Conservation (phyloP, 2,797 vertebrate species). For the Spinibarbus caldwelli region DNA sequence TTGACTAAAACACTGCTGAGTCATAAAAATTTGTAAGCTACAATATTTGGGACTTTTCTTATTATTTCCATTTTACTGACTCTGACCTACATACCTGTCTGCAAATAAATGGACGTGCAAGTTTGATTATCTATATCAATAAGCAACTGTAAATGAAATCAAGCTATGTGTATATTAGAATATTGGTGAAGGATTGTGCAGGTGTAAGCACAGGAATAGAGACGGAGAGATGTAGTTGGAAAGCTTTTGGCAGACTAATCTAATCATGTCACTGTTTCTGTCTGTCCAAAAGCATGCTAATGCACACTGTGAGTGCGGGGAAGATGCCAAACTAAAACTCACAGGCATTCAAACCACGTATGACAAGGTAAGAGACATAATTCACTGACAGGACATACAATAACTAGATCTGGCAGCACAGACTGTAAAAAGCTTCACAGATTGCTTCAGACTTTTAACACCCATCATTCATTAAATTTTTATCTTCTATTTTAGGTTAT, state of each 20-base stretch:
- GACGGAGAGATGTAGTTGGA: not conserved
- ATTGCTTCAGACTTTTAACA: not conserved
- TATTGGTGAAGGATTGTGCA: not conserved
- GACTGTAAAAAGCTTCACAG: not conserved
- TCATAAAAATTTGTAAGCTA: not conserved
- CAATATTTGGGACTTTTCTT: constrained; percentile 1
- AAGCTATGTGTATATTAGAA: not conserved
- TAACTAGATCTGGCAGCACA: not conserved
- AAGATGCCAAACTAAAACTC: constrained; percentile 69
- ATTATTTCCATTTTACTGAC: not conserved
- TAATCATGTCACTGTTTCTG: constrained; percentile 3
- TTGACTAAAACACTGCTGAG: constrained; percentile 5
- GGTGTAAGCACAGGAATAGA: not conserved
- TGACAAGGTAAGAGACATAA: constrained; percentile 68
- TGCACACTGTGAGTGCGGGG: constrained; percentile 74
- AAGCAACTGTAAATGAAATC: not conserved
- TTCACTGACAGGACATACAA: not conserved
- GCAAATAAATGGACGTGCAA: not conserved
- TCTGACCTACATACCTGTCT: not conserved
- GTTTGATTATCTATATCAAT: not conserved
- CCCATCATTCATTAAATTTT: not conserved
- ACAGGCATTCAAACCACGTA: constrained; percentile 68
- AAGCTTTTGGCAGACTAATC: not conserved
- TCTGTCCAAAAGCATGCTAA: constrained; percentile 52
- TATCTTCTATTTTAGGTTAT: not conserved